A percentile compares a stretch with the other conserved stretches of the same genome.
Conservation (phyloP, 2,797 vertebrate genomes). For the Semaprochilodus insignis region DNA sequence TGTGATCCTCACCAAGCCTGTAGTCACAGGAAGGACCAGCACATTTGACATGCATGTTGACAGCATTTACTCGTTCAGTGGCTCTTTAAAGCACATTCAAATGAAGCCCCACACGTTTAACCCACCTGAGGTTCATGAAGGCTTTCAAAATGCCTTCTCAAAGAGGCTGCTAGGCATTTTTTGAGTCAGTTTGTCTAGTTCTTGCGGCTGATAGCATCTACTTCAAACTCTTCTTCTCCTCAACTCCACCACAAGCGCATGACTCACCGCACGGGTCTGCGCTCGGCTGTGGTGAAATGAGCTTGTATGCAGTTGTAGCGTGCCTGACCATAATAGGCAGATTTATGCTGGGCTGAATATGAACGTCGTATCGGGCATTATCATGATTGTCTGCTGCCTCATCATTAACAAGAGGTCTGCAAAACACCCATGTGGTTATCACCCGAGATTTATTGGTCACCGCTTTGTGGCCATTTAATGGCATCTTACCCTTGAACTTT, state of each 20-base stretch:
- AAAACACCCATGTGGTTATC: constrained; percentile 38
- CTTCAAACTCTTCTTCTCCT: constrained; percentile 13
- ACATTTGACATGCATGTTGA: no score
- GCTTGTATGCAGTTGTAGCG: background rate
- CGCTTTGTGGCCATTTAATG: constrained; percentile 62
- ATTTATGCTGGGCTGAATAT: constrained; percentile 14
- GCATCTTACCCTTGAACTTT: constrained; percentile 70
- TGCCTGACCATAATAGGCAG: constrained; percentile 3
- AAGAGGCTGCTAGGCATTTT: background rate
- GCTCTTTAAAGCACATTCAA: background rate
- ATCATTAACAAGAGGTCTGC: background rate
- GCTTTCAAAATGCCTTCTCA: background rate
- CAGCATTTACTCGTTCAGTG: background rate
- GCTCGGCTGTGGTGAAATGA: background rate
- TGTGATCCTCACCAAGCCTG: constrained; percentile 7
- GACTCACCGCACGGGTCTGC: background rate
- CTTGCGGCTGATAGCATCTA: background rate
- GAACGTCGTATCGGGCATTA: constrained; percentile 38
- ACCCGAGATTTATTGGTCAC: constrained; percentile 56
- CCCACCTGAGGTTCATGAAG: background rate
- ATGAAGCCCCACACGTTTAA: background rate
- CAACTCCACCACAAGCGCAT: constrained; percentile 9
- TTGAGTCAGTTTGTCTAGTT: background rate
- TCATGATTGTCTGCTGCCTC: constrained; percentile 16
- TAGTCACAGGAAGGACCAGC: background rate